Evolutionary conservation across 2,113 vertebrate genomes (phyloP).

Genomic region (Atrichornis clamosus): DNA sequence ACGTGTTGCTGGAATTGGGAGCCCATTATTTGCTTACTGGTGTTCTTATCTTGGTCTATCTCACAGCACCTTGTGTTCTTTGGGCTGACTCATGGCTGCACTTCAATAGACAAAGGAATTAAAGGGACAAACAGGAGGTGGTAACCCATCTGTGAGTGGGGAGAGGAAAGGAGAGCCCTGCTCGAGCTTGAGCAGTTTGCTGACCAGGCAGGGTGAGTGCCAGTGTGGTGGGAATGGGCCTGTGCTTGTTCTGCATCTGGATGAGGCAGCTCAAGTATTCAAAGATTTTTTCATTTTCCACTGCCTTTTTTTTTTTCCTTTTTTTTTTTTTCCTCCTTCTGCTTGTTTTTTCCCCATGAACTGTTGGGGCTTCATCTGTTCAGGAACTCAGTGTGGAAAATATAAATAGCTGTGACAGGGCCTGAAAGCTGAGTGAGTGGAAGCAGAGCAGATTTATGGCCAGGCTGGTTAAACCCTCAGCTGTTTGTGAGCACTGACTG

Average conservation of each 20-base stretch:
- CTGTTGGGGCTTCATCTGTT: neutral
- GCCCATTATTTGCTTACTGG: neutral
- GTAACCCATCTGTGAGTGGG: neutral
- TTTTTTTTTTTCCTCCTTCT: too few relatives aligned
- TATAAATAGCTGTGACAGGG: neutral
- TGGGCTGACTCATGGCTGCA: neutral
- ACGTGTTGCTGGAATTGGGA: neutral
- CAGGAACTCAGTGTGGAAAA: neutral
- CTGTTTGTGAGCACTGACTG: neutral
- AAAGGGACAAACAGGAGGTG: neutral
- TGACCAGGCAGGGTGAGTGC: neutral
- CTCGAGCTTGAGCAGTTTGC: neutral
- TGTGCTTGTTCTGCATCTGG: neutral
- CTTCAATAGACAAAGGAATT: neutral
- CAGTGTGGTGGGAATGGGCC: neutral
- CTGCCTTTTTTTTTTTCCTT: neutral
- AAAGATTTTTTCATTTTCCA: neutral
- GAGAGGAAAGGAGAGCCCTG: neutral
- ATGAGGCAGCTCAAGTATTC: neutral
- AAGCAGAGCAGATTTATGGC: neutral
- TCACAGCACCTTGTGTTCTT: neutral
- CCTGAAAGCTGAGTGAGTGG: neutral
- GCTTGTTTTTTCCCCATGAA: neutral
- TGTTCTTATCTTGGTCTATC: neutral
- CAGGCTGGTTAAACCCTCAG: neutral